Percentiles rank a stretch among this genome's conserved stretches.
phyloP scores from a whole-genome alignment of 2,113 vertebrate species.

The Tetrax tetrax region DNA sequence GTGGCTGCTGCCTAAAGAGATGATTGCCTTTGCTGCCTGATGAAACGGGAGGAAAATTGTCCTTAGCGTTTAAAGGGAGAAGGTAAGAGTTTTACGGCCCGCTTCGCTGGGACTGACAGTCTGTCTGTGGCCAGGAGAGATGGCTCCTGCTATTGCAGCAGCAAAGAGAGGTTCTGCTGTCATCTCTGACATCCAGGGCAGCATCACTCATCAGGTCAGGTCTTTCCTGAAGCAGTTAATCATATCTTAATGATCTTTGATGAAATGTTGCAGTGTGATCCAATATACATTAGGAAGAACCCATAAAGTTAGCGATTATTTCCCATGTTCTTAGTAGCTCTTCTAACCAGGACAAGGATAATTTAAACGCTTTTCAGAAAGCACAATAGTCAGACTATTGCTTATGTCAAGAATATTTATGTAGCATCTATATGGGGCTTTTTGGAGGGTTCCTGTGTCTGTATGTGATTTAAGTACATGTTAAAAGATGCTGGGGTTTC shows the following conservation, averaged over 20 bases:
- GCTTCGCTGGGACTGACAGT: not conserved
- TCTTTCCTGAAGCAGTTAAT: not conserved
- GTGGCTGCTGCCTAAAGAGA: constrained; percentile 11
- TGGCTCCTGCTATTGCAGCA: not conserved
- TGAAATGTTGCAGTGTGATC: not conserved
- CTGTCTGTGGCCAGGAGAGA: not conserved
- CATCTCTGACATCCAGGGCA: not conserved
- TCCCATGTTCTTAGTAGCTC: not conserved
- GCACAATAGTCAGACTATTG: not conserved
- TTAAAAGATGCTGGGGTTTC: not conserved
- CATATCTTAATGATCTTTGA: not conserved
- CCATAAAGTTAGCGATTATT: not conserved
- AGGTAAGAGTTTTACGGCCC: not conserved
- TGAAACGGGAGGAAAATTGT: not conserved
- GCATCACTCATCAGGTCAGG: not conserved
- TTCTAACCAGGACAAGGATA: not conserved
- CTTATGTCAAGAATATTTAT: not conserved
- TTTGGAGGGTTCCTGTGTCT: not conserved
- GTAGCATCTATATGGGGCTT: not conserved
- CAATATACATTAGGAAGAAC: not conserved
- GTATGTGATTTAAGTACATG: not conserved
- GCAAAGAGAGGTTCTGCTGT: not conserved
- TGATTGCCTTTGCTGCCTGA: not conserved
- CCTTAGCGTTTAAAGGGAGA: not conserved
- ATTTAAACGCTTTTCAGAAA: not conserved